Conservation (phyloP, 2,113 vertebrate species). For the Prionailurus viverrinus region DNA sequence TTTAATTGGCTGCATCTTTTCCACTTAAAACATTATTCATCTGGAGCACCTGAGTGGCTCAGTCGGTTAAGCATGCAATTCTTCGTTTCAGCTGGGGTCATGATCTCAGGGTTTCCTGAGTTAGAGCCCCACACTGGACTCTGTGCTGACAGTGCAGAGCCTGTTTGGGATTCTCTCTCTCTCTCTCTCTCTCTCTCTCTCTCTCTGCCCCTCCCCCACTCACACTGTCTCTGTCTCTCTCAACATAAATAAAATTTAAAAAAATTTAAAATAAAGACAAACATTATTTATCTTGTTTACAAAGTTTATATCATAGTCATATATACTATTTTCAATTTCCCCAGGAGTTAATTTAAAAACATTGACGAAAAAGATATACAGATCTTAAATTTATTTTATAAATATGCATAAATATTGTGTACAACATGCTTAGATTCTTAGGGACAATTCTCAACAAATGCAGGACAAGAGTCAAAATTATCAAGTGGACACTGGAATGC, state of each 20-base stretch:
- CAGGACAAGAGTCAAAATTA: neutral
- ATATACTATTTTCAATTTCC: neutral
- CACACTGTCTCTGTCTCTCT: too few species aligned
- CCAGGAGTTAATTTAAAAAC: neutral
- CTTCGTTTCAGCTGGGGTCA: too few species aligned
- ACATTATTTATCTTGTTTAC: neutral
- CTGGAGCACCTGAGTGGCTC: too few species aligned
- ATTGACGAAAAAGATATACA: neutral
- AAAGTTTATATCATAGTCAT: neutral
- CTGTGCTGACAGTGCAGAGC: too few species aligned
- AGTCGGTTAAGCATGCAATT: too few species aligned
- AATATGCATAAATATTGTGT: neutral
- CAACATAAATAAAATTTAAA: too few species aligned
- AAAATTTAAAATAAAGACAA: neutral
- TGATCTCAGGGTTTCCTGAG: too few species aligned
- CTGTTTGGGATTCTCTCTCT: too few species aligned
- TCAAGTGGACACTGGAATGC: neutral
- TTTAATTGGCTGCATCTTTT: neutral
- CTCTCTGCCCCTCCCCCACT: too few species aligned
- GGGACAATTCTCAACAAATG: neutral
- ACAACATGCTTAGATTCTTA: neutral
- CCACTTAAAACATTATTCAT: neutral
- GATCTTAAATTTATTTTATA: neutral
- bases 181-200: too few species aligned
- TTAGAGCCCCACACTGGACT: too few species aligned